A percentile compares a stretch with the other conserved stretches of the same genome.
Conservation (phyloP, 2,113 vertebrate species). For the Festucalex cinctus region DNA sequence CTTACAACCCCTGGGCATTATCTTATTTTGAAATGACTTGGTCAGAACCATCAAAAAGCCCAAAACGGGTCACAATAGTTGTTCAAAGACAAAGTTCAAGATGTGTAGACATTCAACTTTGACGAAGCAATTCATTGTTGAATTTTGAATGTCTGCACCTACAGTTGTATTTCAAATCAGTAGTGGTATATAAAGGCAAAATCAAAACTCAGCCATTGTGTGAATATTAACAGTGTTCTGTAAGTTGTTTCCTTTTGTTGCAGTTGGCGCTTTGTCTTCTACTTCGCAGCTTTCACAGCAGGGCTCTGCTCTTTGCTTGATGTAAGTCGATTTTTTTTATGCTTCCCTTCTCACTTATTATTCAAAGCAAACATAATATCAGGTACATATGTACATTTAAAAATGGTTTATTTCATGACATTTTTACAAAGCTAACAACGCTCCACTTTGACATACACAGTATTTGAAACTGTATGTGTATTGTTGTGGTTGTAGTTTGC, state of each 20-base stretch:
- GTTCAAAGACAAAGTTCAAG: too few relatives aligned
- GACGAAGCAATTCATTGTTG: too few relatives aligned
- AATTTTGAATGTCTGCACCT: too few relatives aligned
- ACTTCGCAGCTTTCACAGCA: constrained; percentile 74
- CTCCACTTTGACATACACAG: too few relatives aligned
- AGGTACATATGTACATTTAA: neutral
- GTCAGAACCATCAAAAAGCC: too few relatives aligned
- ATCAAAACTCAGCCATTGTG: neutral
- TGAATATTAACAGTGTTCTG: neutral
- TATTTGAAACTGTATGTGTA: too few relatives aligned
- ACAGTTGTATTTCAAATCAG: neutral
- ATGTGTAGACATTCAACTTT: too few relatives aligned
- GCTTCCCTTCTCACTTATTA: neutral
- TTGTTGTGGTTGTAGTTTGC: too few relatives aligned
- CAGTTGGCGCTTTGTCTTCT: constrained; percentile 89
- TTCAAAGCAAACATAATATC: neutral
- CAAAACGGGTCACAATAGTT: too few relatives aligned
- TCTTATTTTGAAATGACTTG: too few relatives aligned
- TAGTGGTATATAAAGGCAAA: neutral
- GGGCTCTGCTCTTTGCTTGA: constrained; percentile 77
- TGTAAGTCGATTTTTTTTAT: constrained; percentile 72
- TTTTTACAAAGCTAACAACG: neutral
- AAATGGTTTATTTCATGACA: neutral
- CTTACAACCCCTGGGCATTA: too few relatives aligned
- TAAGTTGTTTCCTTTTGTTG: neutral